These are phyloP conservation scores for Eumeta japonica DNA, from an alignment of 1,140 invertebrate genomes.

Conservation along the genomic window DNA sequence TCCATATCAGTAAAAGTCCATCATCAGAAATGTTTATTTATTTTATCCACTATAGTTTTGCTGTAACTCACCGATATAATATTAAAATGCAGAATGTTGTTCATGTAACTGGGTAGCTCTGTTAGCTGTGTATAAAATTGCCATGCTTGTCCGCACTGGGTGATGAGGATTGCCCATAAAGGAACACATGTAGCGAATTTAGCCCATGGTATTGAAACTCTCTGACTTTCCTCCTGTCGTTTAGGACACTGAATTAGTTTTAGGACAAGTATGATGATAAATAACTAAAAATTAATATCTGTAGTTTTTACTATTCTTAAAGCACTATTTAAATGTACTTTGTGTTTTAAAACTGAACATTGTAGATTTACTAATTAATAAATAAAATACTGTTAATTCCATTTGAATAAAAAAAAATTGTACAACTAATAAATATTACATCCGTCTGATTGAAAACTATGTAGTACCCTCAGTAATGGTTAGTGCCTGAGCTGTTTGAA, in stretches of 20 bases:
- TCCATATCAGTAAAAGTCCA: not conserved
- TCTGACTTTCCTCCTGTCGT: slow-evolving; percentile 32
- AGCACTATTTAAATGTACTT: not conserved
- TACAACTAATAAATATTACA: no score
- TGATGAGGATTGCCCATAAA: slow-evolving; percentile 82
- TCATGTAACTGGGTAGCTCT: slow-evolving; percentile 92
- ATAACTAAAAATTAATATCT: no score
- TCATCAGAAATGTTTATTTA: not conserved
- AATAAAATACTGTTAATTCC: no score
- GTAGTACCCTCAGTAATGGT: no score
- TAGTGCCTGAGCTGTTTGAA: no score
- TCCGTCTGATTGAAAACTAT: no score
- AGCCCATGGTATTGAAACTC: slow-evolving; percentile 67
- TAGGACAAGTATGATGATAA: no score
- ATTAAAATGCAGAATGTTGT: slow-evolving; percentile 85
- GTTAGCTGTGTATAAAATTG: slow-evolving; percentile 93
- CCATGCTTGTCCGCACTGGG: slow-evolving; percentile 91
- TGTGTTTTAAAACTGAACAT: not conserved
- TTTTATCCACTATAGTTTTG: not conserved
- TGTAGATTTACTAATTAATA: no score
- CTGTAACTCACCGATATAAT: slow-evolving; percentile 67
- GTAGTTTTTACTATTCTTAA: no score
- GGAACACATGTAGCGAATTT: slow-evolving; percentile 78
- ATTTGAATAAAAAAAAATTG: no score
- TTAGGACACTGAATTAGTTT: no score